phyloP scores from a whole-genome alignment of 2,888 invertebrate species.

The Bugula neritina region DNA sequence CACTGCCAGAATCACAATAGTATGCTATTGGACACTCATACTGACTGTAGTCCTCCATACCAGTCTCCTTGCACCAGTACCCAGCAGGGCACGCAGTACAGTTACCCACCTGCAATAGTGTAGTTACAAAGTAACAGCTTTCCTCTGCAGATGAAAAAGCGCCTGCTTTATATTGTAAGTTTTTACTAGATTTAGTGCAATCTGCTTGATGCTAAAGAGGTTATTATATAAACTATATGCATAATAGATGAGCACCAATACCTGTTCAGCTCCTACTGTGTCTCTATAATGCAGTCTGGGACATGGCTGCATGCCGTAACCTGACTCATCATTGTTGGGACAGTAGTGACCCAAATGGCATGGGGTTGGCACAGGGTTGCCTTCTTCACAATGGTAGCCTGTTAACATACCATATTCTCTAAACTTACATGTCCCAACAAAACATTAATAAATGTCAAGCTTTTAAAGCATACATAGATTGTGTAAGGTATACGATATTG shows the following conservation, averaged over 20 bases:
- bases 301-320: conserved; percentile 42
- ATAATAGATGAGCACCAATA: conserved; percentile 27
- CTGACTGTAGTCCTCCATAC: conserved; percentile 39
- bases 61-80: conserved; percentile 33
- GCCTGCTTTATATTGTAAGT: too few relatives aligned
- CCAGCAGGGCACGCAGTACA: conserved; percentile 27
- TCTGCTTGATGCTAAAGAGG: too few relatives aligned
- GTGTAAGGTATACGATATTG: too few relatives aligned
- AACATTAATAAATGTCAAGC: too few relatives aligned
- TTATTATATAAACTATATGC: background rate
- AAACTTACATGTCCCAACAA: too few relatives aligned
- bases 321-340: conserved; percentile 33
- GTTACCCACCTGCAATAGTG: conserved; percentile 5
- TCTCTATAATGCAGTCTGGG: conserved; percentile 42
- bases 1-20: conserved; percentile 43
- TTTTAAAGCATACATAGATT: too few relatives aligned
- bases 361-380: conserved; percentile 35
- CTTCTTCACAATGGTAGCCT: conserved; percentile 39
- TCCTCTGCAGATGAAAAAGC: too few relatives aligned
- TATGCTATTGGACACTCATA: conserved; percentile 46
- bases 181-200: too few relatives aligned
- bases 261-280: conserved; percentile 47
- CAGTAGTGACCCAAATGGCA: conserved; percentile 48
- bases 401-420: too few relatives aligned
- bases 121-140: too few relatives aligned